A percentile compares a stretch with the other conserved stretches of the same genome.
Evolutionary conservation across 1,140 invertebrate species (phyloP).

Genomic region (Megalopta genalis): DNA sequence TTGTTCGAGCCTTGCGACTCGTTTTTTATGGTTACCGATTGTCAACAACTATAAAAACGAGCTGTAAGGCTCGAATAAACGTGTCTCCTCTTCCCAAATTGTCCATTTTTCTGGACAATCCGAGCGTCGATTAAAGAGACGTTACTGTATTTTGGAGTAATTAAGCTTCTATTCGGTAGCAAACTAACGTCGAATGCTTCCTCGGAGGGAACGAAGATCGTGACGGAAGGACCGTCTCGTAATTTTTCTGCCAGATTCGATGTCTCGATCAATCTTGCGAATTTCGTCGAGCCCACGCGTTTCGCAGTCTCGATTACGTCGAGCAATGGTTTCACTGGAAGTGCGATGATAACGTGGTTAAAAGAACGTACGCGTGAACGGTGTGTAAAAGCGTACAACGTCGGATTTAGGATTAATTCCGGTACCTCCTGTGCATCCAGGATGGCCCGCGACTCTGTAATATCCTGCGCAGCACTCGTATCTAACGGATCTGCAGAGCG

Average conservation of each 20-base stretch:
- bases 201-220: conserved; percentile 9
- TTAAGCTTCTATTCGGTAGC: too few species aligned
- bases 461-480: conserved; percentile 27
- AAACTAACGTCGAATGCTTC: conserved; percentile 12
- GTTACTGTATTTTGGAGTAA: too few species aligned
- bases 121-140: too few species aligned
- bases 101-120: too few species aligned
- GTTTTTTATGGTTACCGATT: too few species aligned
- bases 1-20: too few species aligned
- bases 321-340: conserved; percentile 26
- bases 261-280: conserved; percentile 14
- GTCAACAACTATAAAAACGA: too few species aligned
- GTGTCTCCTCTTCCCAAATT: too few species aligned
- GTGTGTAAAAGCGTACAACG: too few species aligned
- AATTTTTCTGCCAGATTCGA: conserved; percentile 4
- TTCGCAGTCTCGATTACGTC: conserved; percentile 12
- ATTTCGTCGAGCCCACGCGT: conserved; percentile 4
- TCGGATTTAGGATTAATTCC: background rate
- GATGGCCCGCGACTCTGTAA: background rate
- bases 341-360: background rate
- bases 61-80: too few species aligned
- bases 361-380: too few species aligned
- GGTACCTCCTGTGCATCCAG: conserved; percentile 16
- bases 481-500: conserved; percentile 9
- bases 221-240: background rate